Conservation (phyloP, 1,140 invertebrate genomes). For the Microplitis mediator region DNA sequence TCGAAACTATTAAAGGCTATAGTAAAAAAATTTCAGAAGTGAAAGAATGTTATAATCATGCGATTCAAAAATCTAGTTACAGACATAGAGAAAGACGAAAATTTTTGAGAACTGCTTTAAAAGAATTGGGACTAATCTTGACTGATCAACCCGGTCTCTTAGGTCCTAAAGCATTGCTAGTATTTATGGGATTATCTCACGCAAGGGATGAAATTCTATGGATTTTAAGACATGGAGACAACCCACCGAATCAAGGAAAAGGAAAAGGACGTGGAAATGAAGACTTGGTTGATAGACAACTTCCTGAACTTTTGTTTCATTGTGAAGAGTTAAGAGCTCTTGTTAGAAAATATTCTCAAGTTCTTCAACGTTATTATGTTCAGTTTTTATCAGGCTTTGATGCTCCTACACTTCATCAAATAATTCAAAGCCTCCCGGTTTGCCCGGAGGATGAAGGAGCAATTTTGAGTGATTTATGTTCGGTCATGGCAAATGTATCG, state of each 20-base stretch:
- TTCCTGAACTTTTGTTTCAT: constrained; percentile 97
- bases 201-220: constrained; percentile 96
- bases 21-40: constrained; percentile 91
- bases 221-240: constrained; percentile 95
- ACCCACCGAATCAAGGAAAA: constrained; percentile 85
- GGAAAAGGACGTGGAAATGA: constrained; percentile 84
- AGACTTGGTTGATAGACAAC: constrained; percentile 89
- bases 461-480: constrained; percentile 92
- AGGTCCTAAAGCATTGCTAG: constrained; percentile 95
- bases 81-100: constrained; percentile 94
- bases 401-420: constrained; percentile 87
- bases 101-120: constrained; percentile 93
- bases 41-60: constrained; percentile 90
- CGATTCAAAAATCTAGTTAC: constrained; percentile 86
- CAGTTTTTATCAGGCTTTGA: constrained; percentile 97
- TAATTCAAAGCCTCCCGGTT: constrained; percentile 85
- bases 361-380: constrained; percentile 97
- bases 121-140: constrained; percentile 93
- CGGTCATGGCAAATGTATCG: constrained; percentile 82
- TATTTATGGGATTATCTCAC: constrained; percentile 95
- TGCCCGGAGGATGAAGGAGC: constrained; percentile 94
- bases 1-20: constrained; percentile 95
- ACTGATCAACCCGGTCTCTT: constrained; percentile 97
- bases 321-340: constrained; percentile 96
- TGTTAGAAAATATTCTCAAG: constrained; percentile 93